phyloP scores from a whole-genome alignment of 2,888 invertebrate genomes.

The Reticulitermes lucifugus region DNA sequence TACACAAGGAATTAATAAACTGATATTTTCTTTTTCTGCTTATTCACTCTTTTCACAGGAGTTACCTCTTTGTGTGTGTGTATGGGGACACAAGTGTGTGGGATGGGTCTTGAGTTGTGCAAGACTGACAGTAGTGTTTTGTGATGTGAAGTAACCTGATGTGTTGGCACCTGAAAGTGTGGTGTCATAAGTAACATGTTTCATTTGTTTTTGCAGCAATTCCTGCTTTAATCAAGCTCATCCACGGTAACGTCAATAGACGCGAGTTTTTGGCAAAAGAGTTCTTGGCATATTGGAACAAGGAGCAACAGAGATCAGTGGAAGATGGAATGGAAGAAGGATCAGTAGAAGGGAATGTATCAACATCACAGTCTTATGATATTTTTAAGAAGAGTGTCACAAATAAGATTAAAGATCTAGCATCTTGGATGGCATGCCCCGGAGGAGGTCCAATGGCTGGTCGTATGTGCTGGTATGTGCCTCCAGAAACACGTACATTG shows the following conservation, averaged over 20 bases:
- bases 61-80: no score
- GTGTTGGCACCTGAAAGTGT: no score
- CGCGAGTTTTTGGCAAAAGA: conserved; percentile 71
- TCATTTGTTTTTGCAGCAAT: conserved; percentile 61
- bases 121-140: not conserved
- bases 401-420: conserved; percentile 71
- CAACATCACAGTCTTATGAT: conserved; percentile 62
- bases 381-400: conserved; percentile 54
- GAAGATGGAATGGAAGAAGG: conserved; percentile 54
- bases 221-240: conserved; percentile 72
- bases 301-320: conserved; percentile 58
- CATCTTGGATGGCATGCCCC: conserved; percentile 69
- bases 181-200: not conserved
- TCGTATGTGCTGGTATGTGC: conserved; percentile 75
- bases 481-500: conserved; percentile 44
- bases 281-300: conserved; percentile 70
- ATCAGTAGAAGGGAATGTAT: conserved; percentile 56
- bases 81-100: no score
- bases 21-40: no score
- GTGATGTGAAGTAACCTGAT: not conserved
- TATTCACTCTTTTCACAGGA: no score
- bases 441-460: conserved; percentile 68
- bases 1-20: no score
- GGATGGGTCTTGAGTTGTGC: no score
- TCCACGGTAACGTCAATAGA: conserved; percentile 75